These are phyloP conservation scores for Nebria ingens DNA, from an alignment of 1,140 invertebrate genomes.

Conservation along the genomic window DNA sequence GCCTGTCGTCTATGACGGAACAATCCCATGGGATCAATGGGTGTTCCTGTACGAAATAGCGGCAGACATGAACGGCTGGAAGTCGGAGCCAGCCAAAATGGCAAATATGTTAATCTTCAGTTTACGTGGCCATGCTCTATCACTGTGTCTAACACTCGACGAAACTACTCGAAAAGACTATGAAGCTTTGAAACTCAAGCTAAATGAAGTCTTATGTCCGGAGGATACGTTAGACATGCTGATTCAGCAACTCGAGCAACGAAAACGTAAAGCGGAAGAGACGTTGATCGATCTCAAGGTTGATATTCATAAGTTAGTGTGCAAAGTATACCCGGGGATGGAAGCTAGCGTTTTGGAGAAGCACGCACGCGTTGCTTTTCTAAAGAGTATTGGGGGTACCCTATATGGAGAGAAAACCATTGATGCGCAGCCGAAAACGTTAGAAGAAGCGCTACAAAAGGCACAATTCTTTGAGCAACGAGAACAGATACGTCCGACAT, in stretches of 20 bases:
- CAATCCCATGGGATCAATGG: conserved; percentile 3
- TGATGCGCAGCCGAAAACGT: background rate
- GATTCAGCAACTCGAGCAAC: background rate
- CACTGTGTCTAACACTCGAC: background rate
- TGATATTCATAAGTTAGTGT: background rate
- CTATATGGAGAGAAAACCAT: background rate
- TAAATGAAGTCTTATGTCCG: background rate
- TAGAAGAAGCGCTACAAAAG: background rate
- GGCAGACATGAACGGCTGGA: background rate
- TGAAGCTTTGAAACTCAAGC: background rate
- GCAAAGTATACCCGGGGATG: background rate
- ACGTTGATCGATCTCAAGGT: background rate
- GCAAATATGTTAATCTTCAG: conserved; percentile 1
- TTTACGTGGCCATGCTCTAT: background rate
- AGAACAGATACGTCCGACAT: background rate
- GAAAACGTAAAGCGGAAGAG: background rate
- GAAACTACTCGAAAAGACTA: background rate
- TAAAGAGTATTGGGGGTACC: background rate
- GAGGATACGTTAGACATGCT: background rate
- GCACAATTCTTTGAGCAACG: conserved; percentile 1
- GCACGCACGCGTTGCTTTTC: background rate
- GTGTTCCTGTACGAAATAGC: background rate
- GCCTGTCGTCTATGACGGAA: background rate
- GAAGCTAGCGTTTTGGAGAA: background rate
- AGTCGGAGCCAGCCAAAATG: background rate